These are phyloP conservation scores for Chorisops tibialis DNA, from an alignment of 2,888 invertebrate genomes.

Conservation along the genomic window DNA sequence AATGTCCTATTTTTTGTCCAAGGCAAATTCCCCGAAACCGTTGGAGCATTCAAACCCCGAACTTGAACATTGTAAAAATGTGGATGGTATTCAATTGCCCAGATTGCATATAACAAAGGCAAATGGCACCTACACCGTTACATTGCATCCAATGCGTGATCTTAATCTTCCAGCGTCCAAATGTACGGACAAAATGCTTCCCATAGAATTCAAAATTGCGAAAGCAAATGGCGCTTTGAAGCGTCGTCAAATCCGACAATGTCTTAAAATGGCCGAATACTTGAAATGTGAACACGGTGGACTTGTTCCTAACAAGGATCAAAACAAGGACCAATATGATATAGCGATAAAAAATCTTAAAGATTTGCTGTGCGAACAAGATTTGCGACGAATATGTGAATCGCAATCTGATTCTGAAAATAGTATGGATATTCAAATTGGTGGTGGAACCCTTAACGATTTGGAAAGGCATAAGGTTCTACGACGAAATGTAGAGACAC, in stretches of 20 bases:
- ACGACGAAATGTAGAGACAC: not conserved
- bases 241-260: not conserved
- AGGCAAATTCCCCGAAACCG: not conserved
- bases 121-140: not conserved
- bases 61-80: no score
- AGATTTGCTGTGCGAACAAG: not conserved
- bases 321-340: not conserved
- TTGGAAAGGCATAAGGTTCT: not conserved
- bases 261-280: not conserved
- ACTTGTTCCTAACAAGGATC: no score
- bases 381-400: not conserved
- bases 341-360: not conserved
- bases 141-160: not conserved
- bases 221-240: not conserved
- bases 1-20: not conserved
- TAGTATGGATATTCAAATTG: constrained; percentile 9
- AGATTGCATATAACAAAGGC: not conserved
- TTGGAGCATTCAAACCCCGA: not conserved
- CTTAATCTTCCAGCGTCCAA: not conserved
- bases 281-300: not conserved
- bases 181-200: not conserved
- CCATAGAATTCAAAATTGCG: not conserved
- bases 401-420: not conserved
- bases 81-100: not conserved
- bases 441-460: not conserved